Evolutionary conservation across 2,113 vertebrate genomes (phyloP).

Genomic region (Galemys pyrenaicus): DNA sequence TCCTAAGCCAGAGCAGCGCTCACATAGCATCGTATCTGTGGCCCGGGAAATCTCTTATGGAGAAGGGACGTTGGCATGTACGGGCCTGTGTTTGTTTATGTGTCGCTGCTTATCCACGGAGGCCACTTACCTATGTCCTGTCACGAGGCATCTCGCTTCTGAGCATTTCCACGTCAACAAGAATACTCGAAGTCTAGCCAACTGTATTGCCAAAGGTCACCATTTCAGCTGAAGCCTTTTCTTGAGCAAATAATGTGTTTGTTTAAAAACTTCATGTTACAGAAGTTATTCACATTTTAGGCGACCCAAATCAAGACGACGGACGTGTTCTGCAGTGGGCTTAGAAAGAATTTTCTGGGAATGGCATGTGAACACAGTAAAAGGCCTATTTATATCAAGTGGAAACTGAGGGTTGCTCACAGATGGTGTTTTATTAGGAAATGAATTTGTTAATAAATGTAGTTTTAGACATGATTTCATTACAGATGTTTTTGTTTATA

Average conservation of each 20-base stretch:
- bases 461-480: slow-evolving; percentile 82
- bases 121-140: slow-evolving; percentile 57
- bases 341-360: slow-evolving; percentile 85
- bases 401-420: slow-evolving; percentile 83
- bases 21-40: neutral
- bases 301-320: slow-evolving; percentile 77
- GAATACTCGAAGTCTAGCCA: slow-evolving; percentile 65
- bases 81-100: neutral
- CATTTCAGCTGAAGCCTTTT: slow-evolving; percentile 78
- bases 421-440: slow-evolving; percentile 87
- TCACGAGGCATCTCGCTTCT: slow-evolving; percentile 60
- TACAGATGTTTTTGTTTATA: slow-evolving; percentile 86
- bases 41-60: neutral
- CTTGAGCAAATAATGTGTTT: slow-evolving; percentile 83
- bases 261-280: slow-evolving; percentile 81
- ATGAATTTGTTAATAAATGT: slow-evolving; percentile 86
- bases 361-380: slow-evolving; percentile 84
- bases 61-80: neutral
- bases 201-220: slow-evolving; percentile 77
- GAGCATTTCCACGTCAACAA: slow-evolving; percentile 74
- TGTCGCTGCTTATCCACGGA: neutral
- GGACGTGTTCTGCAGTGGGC: slow-evolving; percentile 83
- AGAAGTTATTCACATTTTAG: slow-evolving; percentile 84
- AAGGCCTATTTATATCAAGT: slow-evolving; percentile 85
- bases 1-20: slow-evolving; percentile 26